phyloP scores from a whole-genome alignment of 1,140 invertebrate genomes.

The Aphis gossypii region DNA sequence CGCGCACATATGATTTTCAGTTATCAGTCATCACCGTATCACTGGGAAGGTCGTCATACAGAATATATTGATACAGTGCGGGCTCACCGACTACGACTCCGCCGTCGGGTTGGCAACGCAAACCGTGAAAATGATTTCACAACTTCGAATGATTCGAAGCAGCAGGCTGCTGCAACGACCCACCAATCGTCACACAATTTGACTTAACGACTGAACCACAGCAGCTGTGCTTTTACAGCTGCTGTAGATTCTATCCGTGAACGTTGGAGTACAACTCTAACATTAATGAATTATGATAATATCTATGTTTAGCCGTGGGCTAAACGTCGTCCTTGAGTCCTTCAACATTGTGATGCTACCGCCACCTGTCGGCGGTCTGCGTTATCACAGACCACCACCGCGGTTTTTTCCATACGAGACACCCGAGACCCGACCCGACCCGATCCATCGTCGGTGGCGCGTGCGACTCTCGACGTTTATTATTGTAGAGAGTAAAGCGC shows the following conservation, averaged over 20 bases:
- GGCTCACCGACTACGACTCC: not conserved
- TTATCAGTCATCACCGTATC: not conserved
- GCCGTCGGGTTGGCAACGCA: not conserved
- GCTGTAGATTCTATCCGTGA: too few species aligned
- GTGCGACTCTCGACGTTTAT: not conserved
- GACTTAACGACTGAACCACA: not conserved
- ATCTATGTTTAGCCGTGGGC: too few species aligned
- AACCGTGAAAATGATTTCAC: not conserved
- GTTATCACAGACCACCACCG: not conserved
- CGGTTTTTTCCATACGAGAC: not conserved
- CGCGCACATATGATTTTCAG: not conserved
- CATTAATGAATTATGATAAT: too few species aligned
- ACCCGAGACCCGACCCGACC: not conserved
- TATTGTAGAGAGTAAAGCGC: constrained; percentile 28
- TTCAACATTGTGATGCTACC: not conserved
- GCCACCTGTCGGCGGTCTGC: not conserved
- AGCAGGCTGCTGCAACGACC: not conserved
- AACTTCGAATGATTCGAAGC: not conserved
- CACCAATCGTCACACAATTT: not conserved
- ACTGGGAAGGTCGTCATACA: not conserved
- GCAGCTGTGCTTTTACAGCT: too few species aligned
- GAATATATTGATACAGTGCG: not conserved
- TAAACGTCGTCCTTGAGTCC: not conserved
- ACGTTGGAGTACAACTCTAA: too few species aligned
- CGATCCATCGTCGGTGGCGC: not conserved